These are phyloP conservation scores for Orchestes rusci DNA, from an alignment of 2,888 invertebrate species.

Conservation along the genomic window DNA sequence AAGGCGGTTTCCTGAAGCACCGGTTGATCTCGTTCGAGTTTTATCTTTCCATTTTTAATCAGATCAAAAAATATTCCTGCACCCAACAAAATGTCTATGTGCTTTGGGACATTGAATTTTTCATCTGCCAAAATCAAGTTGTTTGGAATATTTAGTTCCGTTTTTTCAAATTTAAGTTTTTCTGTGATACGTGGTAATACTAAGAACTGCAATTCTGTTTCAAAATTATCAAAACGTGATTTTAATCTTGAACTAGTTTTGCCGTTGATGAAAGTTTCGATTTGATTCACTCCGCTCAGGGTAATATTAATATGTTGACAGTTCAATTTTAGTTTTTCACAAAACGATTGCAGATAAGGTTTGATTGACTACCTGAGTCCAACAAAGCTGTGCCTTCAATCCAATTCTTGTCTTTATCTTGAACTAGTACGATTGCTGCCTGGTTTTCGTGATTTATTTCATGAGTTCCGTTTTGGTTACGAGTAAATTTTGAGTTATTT, in stretches of 20 bases:
- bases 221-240: slow-evolving; percentile 9
- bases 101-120: slow-evolving; percentile 10
- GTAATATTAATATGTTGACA: neutral
- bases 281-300: slow-evolving; percentile 8
- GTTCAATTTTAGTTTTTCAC: slow-evolving; percentile 9
- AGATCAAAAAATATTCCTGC: slow-evolving; percentile 10
- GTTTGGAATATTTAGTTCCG: slow-evolving; percentile 6
- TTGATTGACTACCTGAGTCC: slow-evolving; percentile 18
- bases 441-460: neutral
- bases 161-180: slow-evolving; percentile 11
- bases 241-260: neutral
- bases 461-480: neutral
- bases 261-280: neutral
- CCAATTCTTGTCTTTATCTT: slow-evolving; percentile 4
- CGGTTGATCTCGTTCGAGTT: slow-evolving; percentile 10
- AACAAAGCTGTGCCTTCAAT: slow-evolving; percentile 10
- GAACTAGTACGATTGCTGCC: slow-evolving; percentile 11
- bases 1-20: slow-evolving; percentile 14
- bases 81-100: slow-evolving; percentile 10
- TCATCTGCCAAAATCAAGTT: slow-evolving; percentile 13
- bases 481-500: neutral
- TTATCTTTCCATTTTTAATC: slow-evolving; percentile 8
- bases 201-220: slow-evolving; percentile 6
- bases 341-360: slow-evolving; percentile 13
- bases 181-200: slow-evolving; percentile 13